A percentile compares a stretch with the other conserved stretches of the same genome.
Evolutionary conservation across 2,888 invertebrate species (phyloP).

Genomic region (Cantharis flavilabris): DNA sequence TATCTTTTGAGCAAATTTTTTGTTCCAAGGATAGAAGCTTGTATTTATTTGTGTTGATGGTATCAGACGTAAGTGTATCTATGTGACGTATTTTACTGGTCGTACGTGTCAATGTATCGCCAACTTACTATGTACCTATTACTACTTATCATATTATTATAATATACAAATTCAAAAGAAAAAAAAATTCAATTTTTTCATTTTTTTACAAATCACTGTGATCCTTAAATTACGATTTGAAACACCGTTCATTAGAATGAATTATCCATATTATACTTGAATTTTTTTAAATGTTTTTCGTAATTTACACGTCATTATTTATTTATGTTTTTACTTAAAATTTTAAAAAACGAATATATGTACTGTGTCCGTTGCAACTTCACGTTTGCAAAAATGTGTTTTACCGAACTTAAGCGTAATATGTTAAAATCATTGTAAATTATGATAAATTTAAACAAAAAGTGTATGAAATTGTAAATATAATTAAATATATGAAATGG

Average conservation of each 20-base stretch:
- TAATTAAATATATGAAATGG: not conserved
- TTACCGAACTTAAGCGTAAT: not conserved
- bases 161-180: not conserved
- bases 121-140: not conserved
- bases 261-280: not conserved
- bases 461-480: constrained; percentile 20
- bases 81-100: not conserved
- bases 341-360: not conserved
- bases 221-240: not conserved
- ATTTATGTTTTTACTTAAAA: not conserved
- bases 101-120: not conserved
- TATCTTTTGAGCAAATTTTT: not conserved
- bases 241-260: not conserved
- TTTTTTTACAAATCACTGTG: not conserved
- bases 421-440: constrained; percentile 18
- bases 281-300: not conserved
- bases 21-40: not conserved
- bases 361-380: not conserved
- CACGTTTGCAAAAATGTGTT: not conserved
- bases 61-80: not conserved
- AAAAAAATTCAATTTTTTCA: not conserved
- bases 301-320: not conserved
- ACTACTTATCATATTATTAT: not conserved
- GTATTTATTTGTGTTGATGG: not conserved
- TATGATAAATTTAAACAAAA: constrained; percentile 7